Percentiles rank a stretch among this genome's conserved stretches.
Conservation (phyloP, 2,113 vertebrate species). For the Garra rufa region DNA sequence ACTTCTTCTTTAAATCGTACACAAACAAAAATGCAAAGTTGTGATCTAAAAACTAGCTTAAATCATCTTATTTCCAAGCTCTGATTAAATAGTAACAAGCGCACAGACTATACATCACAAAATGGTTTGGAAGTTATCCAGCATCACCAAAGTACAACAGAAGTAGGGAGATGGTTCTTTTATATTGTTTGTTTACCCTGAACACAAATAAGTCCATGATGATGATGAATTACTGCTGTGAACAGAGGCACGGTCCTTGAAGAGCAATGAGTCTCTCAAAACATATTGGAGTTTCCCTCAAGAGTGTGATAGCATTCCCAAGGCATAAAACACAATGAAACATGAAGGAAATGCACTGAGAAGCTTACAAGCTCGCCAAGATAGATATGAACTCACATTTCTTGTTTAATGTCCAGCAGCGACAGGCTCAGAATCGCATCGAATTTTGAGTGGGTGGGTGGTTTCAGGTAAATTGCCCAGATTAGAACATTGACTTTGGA, state of each 20-base stretch:
- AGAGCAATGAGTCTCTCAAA: not conserved
- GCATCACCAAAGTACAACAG: not conserved
- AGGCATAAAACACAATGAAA: not conserved
- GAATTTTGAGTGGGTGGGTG: not conserved
- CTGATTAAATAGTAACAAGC: not conserved
- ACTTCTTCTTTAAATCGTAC: not conserved
- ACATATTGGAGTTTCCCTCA: not conserved
- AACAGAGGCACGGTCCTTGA: not conserved
- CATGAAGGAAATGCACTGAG: not conserved
- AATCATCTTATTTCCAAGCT: not conserved
- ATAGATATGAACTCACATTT: not conserved
- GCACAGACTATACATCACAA: not conserved
- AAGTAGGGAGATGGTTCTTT: not conserved
- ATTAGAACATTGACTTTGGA: slow-evolving; percentile 36
- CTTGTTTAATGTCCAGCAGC: not conserved
- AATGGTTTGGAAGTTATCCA: not conserved
- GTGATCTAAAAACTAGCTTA: not conserved
- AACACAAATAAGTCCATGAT: not conserved
- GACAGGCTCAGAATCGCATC: slow-evolving; percentile 1
- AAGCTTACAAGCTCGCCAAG: not conserved
- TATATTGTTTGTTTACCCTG: not conserved
- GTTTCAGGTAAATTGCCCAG: slow-evolving; percentile 33
- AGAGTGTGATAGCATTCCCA: not conserved
- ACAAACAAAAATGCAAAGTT: not conserved
- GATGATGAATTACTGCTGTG: not conserved